A percentile compares a stretch with the other conserved stretches of the same genome.
Evolutionary conservation across 2,888 invertebrate genomes (phyloP).

Genomic region (Drosophila neonasuta): DNA sequence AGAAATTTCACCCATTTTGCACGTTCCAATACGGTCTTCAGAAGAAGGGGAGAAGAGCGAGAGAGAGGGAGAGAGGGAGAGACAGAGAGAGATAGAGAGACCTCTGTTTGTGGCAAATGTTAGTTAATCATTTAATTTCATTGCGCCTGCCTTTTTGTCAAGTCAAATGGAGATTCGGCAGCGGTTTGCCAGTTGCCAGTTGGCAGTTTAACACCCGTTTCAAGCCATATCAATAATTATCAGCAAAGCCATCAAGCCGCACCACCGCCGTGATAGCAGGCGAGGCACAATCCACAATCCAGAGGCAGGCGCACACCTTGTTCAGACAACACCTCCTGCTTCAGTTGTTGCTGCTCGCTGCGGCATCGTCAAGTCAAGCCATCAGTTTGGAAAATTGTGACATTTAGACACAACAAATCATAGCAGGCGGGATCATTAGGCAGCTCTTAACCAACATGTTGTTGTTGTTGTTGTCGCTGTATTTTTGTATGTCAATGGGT

Average conservation of each 20-base stretch:
- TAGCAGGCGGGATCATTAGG: conserved; percentile 67
- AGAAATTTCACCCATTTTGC: conserved; percentile 75
- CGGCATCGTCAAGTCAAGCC: conserved; percentile 26
- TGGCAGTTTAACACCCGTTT: conserved; percentile 51
- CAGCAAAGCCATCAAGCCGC: conserved; percentile 61
- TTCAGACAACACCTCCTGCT: background rate
- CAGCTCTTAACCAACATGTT: conserved; percentile 33
- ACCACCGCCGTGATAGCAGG: conserved; percentile 37
- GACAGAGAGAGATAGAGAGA: background rate
- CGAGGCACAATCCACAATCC: conserved; percentile 11
- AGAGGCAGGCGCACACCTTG: conserved; percentile 18
- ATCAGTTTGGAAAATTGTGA: conserved; percentile 69
- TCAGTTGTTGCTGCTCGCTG: background rate
- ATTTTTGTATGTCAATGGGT: conserved; percentile 74
- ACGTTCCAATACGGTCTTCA: conserved; percentile 45
- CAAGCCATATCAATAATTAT: conserved; percentile 59
- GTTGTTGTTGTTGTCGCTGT: background rate
- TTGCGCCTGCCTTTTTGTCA: conserved; percentile 69
- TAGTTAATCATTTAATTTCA: conserved; percentile 76
- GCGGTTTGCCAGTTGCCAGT: conserved; percentile 32
- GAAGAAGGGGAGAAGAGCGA: no score
- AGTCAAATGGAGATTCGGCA: conserved; percentile 48
- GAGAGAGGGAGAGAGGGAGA: no score
- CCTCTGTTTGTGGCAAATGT: conserved; percentile 42
- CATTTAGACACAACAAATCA: conserved; percentile 77